Evolutionary conservation across 2,113 vertebrate genomes (phyloP), one percentile per base, ranked within the genome.

Genomic region (Leptosomus discolor): DNA sequence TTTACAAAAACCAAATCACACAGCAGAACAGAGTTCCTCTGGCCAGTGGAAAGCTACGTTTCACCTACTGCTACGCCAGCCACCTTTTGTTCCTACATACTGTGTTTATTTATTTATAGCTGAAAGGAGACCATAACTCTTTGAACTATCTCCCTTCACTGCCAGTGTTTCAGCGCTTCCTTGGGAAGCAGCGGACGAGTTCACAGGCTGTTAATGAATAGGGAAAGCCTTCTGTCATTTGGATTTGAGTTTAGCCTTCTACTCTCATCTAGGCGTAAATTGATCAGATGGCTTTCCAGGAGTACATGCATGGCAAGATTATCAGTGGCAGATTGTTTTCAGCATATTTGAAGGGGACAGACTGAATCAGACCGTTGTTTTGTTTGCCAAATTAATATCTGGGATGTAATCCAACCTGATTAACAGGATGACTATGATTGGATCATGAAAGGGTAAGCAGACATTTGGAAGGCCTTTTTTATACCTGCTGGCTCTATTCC

Each of bases 321-420:
- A 32, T 19, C 92, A 64, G 92, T 14, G 91, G 43, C 92, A 94
- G 91, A 92, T 81, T 93, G 92, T 93, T 91, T 92, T 50, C 76
- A 57, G 61, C 64, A 4, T 67, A 13, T 93, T 74, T 77, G 75
- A 88, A 91, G 79, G 92, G 68, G 76, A 64, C 83, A 75, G 68
- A 19, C 74, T 90, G 69, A 89, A 79, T 87, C 61, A 84, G 64
- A 56, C 3, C 12, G 53, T 85, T 84, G 69, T 53, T 96, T 88
- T 81, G 45, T 71, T 92, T 91, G 94, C 95, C 91, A 94, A 82
- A 94, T 85, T 94, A 92, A 84, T 92, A 95, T 88, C 92, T 97
- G 91, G 94, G 96, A 86, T 73, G 73, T 63, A 69, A 79, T 94
- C 91, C 94, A 96, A 26, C 46, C 90, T 81, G 83, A 81, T 95